Conservation (phyloP, 2,888 invertebrate genomes). For the Acronicta aceris region DNA sequence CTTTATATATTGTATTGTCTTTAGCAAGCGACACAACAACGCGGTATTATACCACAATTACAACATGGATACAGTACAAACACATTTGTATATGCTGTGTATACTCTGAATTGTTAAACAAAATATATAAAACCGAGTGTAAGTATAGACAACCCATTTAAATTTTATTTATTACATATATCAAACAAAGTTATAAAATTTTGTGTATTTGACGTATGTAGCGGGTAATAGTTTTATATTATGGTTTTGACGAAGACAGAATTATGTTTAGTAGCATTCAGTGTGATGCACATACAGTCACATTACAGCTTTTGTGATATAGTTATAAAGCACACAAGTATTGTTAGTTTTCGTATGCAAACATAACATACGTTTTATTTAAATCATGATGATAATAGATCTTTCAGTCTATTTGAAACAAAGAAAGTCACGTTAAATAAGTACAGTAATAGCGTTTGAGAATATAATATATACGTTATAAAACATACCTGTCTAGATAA, state of each 20-base stretch:
- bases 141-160: no score
- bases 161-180: no score
- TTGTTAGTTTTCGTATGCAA: constrained; percentile 9
- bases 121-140: no score
- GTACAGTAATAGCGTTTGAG: background rate
- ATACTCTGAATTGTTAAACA: no score
- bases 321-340: background rate
- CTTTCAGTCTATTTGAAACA: background rate
- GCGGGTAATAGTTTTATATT: no score
- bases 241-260: background rate
- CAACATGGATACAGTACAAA: constrained; percentile 23
- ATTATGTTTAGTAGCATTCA: constrained; percentile 24
- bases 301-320: constrained; percentile 3
- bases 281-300: constrained; percentile 10
- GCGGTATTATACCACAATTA: constrained; percentile 32
- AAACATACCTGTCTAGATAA: constrained; percentile 85
- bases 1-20: background rate
- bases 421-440: background rate
- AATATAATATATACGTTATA: background rate
- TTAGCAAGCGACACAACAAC: constrained; percentile 33
- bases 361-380: background rate
- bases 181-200: no score
- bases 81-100: background rate
- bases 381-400: background rate
- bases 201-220: no score